Percentiles rank a stretch among this genome's conserved stretches.
phyloP scores from a whole-genome alignment of 1,140 invertebrate species.

The Drosophila serrata region DNA sequence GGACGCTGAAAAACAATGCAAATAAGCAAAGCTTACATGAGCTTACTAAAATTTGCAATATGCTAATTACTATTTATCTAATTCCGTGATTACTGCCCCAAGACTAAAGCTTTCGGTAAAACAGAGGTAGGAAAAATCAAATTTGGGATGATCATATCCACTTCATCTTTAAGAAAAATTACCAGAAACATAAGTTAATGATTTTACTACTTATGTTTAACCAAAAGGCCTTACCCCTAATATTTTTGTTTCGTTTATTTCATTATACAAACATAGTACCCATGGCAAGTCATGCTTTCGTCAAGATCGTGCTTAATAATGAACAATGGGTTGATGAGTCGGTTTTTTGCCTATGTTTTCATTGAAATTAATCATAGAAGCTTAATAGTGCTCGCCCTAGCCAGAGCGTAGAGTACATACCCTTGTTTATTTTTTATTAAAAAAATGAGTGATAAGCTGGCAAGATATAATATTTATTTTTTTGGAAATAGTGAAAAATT shows the following conservation, averaged over 20 bases:
- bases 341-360: neutral
- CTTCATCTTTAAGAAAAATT: neutral
- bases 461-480: neutral
- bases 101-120: neutral
- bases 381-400: constrained; percentile 1
- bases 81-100: neutral
- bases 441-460: neutral
- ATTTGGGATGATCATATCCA: neutral
- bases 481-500: neutral
- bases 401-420: neutral
- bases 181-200: no score
- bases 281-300: neutral
- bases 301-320: constrained; percentile 8
- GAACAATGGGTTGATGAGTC: constrained; percentile 7
- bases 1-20: neutral
- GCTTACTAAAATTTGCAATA: constrained; percentile 8
- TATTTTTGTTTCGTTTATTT: neutral
- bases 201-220: no score
- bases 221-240: no score
- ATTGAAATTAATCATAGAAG: constrained; percentile 2
- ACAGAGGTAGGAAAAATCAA: neutral
- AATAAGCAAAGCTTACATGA: neutral
- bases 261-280: neutral
- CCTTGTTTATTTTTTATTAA: neutral
- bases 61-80: constrained; percentile 5